A percentile compares a stretch with the other conserved stretches of the same genome.
These are phyloP conservation scores for Drosophila ustulata DNA, from an alignment of 2,888 invertebrate genomes.

Conservation along the genomic window DNA sequence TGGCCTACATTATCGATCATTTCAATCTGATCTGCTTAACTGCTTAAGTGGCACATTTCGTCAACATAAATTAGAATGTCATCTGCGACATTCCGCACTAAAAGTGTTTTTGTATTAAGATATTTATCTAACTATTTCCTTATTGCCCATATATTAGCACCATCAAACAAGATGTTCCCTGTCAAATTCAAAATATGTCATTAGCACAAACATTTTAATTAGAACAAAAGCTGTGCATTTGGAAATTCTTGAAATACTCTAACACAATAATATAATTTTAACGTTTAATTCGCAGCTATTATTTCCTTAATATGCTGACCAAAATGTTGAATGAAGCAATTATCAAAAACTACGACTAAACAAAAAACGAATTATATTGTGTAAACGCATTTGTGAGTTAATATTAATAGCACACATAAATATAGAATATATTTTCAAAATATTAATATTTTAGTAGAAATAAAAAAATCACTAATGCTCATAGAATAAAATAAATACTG, in stretches of 20 bases:
- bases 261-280: neutral
- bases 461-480: no score
- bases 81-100: neutral
- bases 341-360: neutral
- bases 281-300: neutral
- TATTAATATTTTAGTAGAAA: no score
- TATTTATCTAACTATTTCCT: slow-evolving; percentile 24
- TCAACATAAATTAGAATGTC: slow-evolving; percentile 1
- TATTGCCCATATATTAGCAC: slow-evolving; percentile 10
- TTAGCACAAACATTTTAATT: neutral
- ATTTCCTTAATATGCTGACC: neutral
- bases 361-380: neutral
- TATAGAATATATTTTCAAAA: neutral
- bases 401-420: no score
- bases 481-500: no score
- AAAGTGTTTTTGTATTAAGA: neutral
- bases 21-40: neutral
- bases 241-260: neutral
- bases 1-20: neutral
- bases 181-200: slow-evolving; percentile 1
- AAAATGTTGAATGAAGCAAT: neutral
- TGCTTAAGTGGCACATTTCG: slow-evolving; percentile 1
- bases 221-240: neutral
- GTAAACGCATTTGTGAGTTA: no score
- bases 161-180: slow-evolving; percentile 8